These are phyloP conservation scores for Clamator glandarius DNA, from an alignment of 2,797 vertebrate genomes.

Conservation along the genomic window DNA sequence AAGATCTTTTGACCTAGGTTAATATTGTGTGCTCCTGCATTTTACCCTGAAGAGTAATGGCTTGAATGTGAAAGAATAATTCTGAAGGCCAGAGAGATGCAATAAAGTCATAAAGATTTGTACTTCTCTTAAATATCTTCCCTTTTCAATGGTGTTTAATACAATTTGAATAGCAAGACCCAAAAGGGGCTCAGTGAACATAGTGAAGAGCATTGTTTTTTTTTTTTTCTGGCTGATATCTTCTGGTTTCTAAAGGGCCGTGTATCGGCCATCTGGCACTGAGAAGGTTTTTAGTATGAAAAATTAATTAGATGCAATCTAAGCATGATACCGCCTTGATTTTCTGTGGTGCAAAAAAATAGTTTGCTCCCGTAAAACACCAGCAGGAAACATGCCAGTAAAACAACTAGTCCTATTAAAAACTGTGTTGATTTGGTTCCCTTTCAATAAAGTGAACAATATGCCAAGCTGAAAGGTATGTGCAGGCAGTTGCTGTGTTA, in stretches of 20 bases:
- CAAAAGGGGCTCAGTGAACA: background rate
- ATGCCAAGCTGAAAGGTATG: background rate
- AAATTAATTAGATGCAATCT: constrained; percentile 21
- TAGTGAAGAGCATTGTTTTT: background rate
- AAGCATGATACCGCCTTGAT: background rate
- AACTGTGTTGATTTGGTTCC: background rate
- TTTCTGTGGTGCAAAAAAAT: background rate
- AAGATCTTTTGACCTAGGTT: background rate
- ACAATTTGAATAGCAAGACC: background rate
- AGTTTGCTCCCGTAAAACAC: background rate
- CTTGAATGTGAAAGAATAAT: background rate
- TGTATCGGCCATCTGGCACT: background rate
- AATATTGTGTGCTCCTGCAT: background rate
- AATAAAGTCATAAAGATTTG: background rate
- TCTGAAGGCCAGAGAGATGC: background rate
- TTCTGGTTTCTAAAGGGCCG: constrained; percentile 2
- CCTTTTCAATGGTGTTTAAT: background rate
- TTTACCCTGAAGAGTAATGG: background rate
- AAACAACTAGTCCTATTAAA: background rate
- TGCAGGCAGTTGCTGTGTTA: background rate
- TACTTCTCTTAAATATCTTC: background rate
- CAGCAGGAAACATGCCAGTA: background rate
- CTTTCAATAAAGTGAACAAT: background rate
- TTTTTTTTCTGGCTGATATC: background rate
- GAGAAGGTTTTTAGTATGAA: constrained; percentile 10